Conservation (phyloP, 2,113 vertebrate species). For the Herpailurus yagouaroundi region DNA sequence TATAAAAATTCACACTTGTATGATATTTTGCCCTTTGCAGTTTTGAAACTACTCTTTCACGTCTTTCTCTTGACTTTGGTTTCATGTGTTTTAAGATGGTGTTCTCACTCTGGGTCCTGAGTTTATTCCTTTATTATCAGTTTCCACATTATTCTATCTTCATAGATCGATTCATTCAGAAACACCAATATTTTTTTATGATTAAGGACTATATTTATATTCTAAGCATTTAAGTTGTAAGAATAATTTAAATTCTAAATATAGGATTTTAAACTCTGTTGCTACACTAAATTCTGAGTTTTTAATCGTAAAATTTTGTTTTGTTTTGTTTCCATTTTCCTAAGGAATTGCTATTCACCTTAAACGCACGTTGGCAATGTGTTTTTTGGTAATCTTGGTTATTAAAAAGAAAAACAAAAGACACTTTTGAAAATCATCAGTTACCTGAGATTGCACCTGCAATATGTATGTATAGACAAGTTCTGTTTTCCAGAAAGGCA, state of each 20-base stretch:
- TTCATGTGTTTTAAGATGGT: neutral
- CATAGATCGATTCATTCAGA: neutral
- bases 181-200: neutral
- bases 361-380: neutral
- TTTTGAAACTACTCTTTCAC: neutral
- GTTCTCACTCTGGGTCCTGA: neutral
- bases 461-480: conserved; percentile 24
- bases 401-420: conserved; percentile 25
- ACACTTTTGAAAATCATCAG: conserved; percentile 38
- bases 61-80: neutral
- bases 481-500: conserved; percentile 74
- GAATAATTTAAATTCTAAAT: conserved; percentile 18
- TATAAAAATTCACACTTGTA: neutral
- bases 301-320: conserved; percentile 15
- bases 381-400: conserved; percentile 53
- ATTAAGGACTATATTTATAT: neutral
- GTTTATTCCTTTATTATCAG: neutral
- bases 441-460: conserved; percentile 50
- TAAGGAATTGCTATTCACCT: conserved; percentile 39
- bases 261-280: conserved; percentile 1
- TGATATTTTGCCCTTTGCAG: neutral
- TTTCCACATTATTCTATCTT: neutral
- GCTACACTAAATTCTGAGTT: neutral
- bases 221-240: conserved; percentile 27
- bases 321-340: conserved; percentile 34